phyloP scores from a whole-genome alignment of 2,888 invertebrate species.

The Chymomyza fuscimana region DNA sequence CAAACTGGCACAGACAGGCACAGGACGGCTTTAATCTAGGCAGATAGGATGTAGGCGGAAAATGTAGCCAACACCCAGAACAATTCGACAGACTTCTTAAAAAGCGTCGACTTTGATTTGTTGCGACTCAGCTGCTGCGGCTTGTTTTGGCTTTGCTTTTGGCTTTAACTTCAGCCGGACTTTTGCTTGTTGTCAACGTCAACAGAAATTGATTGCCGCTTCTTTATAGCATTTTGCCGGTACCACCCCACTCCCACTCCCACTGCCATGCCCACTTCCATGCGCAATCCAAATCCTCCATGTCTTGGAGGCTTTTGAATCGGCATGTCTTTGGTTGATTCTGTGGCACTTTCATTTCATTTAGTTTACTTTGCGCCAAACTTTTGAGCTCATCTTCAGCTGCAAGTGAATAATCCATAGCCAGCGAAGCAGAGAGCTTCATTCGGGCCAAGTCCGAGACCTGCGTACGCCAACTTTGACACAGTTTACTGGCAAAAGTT shows the following conservation, averaged over 20 bases:
- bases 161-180: constrained; percentile 69
- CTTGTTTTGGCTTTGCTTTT: constrained; percentile 34
- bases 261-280: background rate
- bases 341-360: constrained; percentile 75
- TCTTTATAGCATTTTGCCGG: too few relatives aligned
- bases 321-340: constrained; percentile 57
- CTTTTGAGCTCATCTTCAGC: constrained; percentile 58
- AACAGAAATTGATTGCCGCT: constrained; percentile 70
- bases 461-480: constrained; percentile 60
- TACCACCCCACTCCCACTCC: constrained; percentile 30
- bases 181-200: constrained; percentile 74
- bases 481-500: constrained; percentile 73
- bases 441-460: background rate
- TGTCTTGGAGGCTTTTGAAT: constrained; percentile 4
- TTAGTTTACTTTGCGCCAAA: constrained; percentile 71
- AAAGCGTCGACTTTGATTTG: constrained; percentile 70
- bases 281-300: constrained; percentile 12
- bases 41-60: background rate
- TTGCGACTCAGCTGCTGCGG: constrained; percentile 37
- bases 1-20: constrained; percentile 31
- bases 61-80: constrained; percentile 24
- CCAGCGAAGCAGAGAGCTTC: constrained; percentile 65
- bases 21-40: background rate
- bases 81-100: constrained; percentile 73
- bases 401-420: constrained; percentile 67